Conservation (phyloP, 2,888 invertebrate species). For the Tholera decimalis region DNA sequence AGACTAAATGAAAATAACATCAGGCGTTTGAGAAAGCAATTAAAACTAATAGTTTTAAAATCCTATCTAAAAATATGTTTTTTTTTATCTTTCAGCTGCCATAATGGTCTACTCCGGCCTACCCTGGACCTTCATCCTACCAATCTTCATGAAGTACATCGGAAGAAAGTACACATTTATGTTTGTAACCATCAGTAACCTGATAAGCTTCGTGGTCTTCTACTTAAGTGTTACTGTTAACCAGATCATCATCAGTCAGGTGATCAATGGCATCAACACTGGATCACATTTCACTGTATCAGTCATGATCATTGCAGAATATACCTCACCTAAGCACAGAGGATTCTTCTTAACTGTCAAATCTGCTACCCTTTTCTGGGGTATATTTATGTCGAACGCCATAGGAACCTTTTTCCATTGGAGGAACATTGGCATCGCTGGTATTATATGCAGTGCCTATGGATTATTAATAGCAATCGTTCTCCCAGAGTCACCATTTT, state of each 20-base stretch:
- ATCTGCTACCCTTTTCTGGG: conserved; percentile 61
- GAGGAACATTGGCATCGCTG: conserved; percentile 66
- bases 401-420: conserved; percentile 72
- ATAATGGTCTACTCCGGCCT: conserved; percentile 51
- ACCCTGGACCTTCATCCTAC: conserved; percentile 52
- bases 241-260: conserved; percentile 61
- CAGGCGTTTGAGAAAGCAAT: too few species aligned
- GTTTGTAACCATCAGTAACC: conserved; percentile 39
- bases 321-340: conserved; percentile 51
- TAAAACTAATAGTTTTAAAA: background rate
- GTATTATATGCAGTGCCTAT: conserved; percentile 59
- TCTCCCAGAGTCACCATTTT: conserved; percentile 73
- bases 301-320: conserved; percentile 48
- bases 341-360: conserved; percentile 67
- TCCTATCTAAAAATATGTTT: too few species aligned
- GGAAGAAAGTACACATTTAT: conserved; percentile 52
- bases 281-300: conserved; percentile 50
- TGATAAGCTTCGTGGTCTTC: conserved; percentile 53
- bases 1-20: too few species aligned
- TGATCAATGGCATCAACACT: conserved; percentile 43
- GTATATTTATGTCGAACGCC: conserved; percentile 62
- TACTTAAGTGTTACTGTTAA: conserved; percentile 57
- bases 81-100: conserved; percentile 53
- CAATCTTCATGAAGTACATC: conserved; percentile 41
- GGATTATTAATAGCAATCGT: conserved; percentile 54